phyloP scores from a whole-genome alignment of 2,797 vertebrate species.

The Paguma larvata region DNA sequence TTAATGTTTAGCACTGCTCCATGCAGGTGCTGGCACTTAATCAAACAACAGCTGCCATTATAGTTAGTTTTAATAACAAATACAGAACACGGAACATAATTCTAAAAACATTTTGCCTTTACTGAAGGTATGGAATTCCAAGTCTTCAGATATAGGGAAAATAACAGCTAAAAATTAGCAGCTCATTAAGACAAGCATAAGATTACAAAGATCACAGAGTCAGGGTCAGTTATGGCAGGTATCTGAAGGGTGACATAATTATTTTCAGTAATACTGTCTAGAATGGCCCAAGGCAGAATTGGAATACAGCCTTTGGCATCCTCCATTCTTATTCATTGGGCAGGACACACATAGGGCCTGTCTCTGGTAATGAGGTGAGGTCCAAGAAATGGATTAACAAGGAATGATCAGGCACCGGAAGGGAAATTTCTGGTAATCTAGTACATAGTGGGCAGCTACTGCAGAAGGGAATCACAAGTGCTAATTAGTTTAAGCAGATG shows the following conservation, averaged over 20 bases:
- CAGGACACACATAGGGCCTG: background rate
- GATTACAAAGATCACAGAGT: background rate
- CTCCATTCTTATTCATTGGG: background rate
- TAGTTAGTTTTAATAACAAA: constrained; percentile 38
- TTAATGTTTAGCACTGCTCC: background rate
- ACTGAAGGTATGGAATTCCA: constrained; percentile 9
- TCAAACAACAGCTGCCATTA: background rate
- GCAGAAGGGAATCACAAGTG: background rate
- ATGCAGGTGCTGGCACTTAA: background rate
- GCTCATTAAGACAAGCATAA: background rate
- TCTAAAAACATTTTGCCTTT: constrained; percentile 16
- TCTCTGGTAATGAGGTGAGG: background rate
- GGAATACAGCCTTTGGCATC: background rate
- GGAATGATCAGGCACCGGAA: background rate
- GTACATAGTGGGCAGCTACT: background rate
- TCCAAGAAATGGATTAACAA: background rate
- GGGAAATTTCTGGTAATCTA: background rate
- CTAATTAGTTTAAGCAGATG: background rate
- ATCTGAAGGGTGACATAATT: background rate
- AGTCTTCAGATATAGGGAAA: constrained; percentile 36
- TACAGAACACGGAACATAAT: background rate
- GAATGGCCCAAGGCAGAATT: background rate
- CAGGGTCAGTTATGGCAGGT: background rate
- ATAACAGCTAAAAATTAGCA: background rate
- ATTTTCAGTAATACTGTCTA: background rate